A percentile compares a stretch with the other conserved stretches of the same genome.
phyloP scores from a whole-genome alignment of 2,797 vertebrate genomes.

The Odontamblyopus lacepedii region DNA sequence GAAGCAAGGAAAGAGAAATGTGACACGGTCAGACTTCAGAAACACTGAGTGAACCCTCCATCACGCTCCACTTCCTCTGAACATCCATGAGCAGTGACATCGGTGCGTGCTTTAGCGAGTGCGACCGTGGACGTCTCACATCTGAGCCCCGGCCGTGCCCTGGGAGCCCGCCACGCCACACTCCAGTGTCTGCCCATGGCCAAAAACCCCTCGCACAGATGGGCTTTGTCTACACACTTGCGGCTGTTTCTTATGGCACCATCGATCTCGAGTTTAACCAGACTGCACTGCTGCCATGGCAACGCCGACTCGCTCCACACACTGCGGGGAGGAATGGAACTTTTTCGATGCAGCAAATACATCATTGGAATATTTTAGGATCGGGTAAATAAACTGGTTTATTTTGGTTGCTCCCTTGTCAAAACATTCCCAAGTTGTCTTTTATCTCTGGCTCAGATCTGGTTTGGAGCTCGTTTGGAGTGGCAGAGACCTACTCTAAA shows the following conservation, averaged over 20 bases:
- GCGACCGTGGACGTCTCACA: constrained; percentile 21
- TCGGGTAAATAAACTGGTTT: too few species aligned
- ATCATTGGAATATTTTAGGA: neutral
- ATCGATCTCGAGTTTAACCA: constrained; percentile 43
- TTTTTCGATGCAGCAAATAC: neutral
- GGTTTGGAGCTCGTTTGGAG: too few species aligned
- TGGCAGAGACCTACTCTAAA: too few species aligned
- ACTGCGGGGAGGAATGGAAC: neutral
- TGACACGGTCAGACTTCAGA: neutral
- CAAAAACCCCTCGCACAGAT: constrained; percentile 54
- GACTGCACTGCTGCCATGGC: constrained; percentile 10
- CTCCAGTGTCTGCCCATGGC: constrained; percentile 44
- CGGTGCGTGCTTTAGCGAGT: constrained; percentile 7
- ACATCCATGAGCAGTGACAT: constrained; percentile 9
- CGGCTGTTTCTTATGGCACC: constrained; percentile 29
- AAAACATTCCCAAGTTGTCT: too few species aligned
- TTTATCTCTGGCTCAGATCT: too few species aligned
- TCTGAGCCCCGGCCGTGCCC: constrained; percentile 49
- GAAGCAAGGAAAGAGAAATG: too few species aligned
- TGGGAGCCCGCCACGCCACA: constrained; percentile 29
- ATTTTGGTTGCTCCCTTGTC: too few species aligned
- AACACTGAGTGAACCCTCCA: neutral
- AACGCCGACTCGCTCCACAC: neutral
- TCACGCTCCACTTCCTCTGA: neutral
- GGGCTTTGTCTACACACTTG: constrained; percentile 49